Evolutionary conservation across 2,888 invertebrate species (phyloP).

Genomic region (Agonopterix heracliana): DNA sequence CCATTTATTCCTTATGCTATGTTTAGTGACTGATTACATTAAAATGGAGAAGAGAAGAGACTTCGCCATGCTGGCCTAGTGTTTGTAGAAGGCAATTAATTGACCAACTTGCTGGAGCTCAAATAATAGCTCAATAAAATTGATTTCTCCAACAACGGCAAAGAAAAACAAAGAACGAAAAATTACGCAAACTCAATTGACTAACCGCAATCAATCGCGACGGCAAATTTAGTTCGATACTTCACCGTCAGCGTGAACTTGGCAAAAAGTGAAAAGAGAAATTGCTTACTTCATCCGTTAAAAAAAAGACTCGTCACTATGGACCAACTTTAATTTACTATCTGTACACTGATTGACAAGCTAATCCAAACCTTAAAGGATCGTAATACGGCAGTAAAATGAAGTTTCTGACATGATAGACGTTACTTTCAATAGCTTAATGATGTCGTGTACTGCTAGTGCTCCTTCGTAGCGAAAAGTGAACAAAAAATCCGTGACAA

Average conservation of each 20-base stretch:
- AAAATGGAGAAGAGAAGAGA: no score
- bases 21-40: no score
- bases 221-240: not conserved
- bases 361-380: not conserved
- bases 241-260: slow-evolving; percentile 12
- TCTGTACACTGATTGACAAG: not conserved
- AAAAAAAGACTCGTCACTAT: slow-evolving; percentile 13
- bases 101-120: no score
- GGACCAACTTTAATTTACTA: not conserved
- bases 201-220: slow-evolving; percentile 2
- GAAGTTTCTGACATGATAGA: no score
- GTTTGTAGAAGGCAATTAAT: no score
- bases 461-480: slow-evolving; percentile 1
- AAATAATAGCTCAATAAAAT: no score
- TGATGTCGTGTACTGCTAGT: slow-evolving; percentile 3
- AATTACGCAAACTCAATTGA: no score
- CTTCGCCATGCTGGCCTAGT: no score
- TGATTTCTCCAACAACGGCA: no score
- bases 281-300: slow-evolving; percentile 14
- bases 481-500: slow-evolving; percentile 7
- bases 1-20: no score
- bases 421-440: slow-evolving; percentile 1
- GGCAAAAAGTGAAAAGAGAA: slow-evolving; percentile 9
- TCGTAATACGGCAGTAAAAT: not conserved
- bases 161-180: no score